Base-by-base conservation (phyloP, 2,113 vertebrate species). In the Heterochromis multidens region DNA sequence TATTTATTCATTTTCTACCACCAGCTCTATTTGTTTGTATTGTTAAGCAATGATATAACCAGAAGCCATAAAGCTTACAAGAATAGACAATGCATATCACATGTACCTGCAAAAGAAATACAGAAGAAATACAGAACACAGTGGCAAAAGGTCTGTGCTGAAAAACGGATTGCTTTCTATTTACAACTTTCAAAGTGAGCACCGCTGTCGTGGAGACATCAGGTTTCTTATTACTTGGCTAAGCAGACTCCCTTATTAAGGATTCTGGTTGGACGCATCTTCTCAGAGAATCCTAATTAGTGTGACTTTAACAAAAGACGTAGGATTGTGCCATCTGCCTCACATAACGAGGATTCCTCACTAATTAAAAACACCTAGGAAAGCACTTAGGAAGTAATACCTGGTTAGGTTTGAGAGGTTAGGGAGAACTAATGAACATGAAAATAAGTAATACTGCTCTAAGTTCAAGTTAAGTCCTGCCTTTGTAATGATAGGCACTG, bases 231-330 rank as follows among this genome's bases (percentile, higher is more conserved):
- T 95, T 96, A 96, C 93, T 94, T 95, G 94, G 92, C 92, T 94
- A 96, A 95, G 94, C 91, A 93, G 94, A 87, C 89, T 91, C 94
- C 95, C 95, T 96, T 95, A 97, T 97, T 97, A 97, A 95, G 95
- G 83, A 94, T 97, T 95, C 95, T 95, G 92, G 83, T 91, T 96
- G 91, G 94, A 96, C 95, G 95, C 94, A 89, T 94, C 94, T 97
- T 94, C 94, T 96, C 94, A 35, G 88, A 92, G 95, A 97, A 98
- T 97, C 95, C 97, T 97, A 98, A 98, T 98, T 98, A 98, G 95
- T 94, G 96, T 96, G 96, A 97, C 96, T 98, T 96, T 95, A 97
- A 97, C 95, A 97, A 96, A 95, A 92, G 89, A 97, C 91, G 92
- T 95, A 95, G 96, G 95, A 96, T 95, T 97, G 94, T 96, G 94